Conservation (phyloP, 2,113 vertebrate genomes). For the Orycteropus afer region DNA sequence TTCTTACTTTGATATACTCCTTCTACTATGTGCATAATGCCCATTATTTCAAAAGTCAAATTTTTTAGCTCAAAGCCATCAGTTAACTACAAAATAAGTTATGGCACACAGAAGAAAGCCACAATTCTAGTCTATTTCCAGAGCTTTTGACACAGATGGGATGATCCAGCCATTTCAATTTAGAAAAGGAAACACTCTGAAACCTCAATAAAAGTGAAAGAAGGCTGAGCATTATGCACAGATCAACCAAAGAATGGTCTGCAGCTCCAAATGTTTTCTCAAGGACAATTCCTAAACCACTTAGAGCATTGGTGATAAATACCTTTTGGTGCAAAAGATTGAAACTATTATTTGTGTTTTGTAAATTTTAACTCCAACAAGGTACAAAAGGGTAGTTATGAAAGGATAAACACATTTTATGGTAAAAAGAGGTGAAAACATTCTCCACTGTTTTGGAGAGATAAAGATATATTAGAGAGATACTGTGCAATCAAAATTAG, state of each 20-base stretch:
- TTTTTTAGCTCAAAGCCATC: background rate
- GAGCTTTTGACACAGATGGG: background rate
- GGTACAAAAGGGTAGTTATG: background rate
- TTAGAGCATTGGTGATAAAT: background rate
- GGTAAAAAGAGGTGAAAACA: background rate
- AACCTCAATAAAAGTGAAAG: background rate
- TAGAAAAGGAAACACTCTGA: background rate
- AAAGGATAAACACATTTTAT: background rate
- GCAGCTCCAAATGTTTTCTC: background rate
- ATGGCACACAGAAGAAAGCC: background rate
- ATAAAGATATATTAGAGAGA: background rate
- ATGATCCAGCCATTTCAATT: background rate
- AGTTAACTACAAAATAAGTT: background rate
- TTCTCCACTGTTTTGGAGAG: background rate
- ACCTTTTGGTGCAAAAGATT: background rate
- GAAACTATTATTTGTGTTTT: background rate
- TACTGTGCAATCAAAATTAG: background rate
- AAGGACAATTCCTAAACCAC: background rate
- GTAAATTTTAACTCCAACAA: background rate
- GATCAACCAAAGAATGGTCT: background rate
- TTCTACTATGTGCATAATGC: background rate
- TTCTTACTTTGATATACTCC: no score
- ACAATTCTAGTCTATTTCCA: background rate
- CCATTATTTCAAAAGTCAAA: background rate
- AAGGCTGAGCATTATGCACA: rapidly evolving